Conservation (phyloP, 2,113 vertebrate species). For the Ibidorhyncha struthersii region DNA sequence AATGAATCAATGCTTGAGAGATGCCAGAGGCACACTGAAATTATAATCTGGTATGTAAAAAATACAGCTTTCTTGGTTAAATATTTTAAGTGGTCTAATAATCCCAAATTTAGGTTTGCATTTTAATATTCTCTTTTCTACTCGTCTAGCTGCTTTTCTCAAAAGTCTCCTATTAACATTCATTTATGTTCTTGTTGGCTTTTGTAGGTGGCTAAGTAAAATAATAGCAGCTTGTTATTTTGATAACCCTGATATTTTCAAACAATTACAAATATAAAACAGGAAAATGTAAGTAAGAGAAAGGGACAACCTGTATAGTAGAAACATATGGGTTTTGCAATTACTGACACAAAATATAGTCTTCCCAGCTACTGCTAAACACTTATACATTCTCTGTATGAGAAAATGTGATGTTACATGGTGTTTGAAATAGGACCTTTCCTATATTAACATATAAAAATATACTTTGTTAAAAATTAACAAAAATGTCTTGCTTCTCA, state of each 20-base stretch:
- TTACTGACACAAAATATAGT: neutral
- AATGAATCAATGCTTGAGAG: neutral
- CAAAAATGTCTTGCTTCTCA: too few species aligned
- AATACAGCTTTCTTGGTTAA: neutral
- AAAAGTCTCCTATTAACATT: neutral
- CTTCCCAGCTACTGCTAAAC: neutral
- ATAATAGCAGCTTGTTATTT: neutral
- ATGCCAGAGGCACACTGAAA: neutral
- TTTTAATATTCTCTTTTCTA: neutral
- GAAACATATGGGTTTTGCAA: neutral
- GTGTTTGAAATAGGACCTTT: slow-evolving; percentile 1
- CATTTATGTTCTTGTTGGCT: neutral
- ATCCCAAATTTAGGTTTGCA: neutral
- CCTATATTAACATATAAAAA: slow-evolving; percentile 39
- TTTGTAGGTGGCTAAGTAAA: neutral
- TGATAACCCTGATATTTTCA: neutral
- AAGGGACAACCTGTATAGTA: neutral
- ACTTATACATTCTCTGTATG: neutral
- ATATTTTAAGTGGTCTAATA: neutral
- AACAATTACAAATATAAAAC: neutral
- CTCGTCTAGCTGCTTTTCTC: neutral
- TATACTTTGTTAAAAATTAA: slow-evolving; percentile 40
- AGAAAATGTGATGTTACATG: neutral
- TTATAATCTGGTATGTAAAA: neutral
- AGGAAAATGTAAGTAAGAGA: neutral